A percentile compares a stretch with the other conserved stretches of the same genome.
phyloP scores from a whole-genome alignment of 92 coral and sea anemone genomes.

The Phymanthus crucifer region DNA sequence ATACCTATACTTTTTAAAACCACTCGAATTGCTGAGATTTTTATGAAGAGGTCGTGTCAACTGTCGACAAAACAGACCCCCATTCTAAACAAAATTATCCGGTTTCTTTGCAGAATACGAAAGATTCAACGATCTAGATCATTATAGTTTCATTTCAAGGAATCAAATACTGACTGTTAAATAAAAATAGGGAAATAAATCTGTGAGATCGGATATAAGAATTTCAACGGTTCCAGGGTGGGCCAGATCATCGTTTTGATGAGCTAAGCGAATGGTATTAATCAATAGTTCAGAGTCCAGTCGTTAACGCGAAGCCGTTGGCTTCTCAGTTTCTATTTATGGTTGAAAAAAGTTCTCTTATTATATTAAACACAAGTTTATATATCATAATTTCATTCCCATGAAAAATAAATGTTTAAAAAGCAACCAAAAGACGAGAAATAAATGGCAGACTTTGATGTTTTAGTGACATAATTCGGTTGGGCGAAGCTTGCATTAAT shows the following conservation, averaged over 20 bases:
- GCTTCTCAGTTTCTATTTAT: background rate
- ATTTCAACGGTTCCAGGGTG: slow-evolving; percentile 4
- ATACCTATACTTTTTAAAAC: background rate
- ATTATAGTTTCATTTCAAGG: background rate
- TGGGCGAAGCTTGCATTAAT: slow-evolving; percentile 1
- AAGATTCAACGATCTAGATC: background rate
- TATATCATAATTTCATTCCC: background rate
- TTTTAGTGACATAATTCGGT: background rate
- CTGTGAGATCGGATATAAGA: background rate
- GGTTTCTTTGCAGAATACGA: background rate
- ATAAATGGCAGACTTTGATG: background rate
- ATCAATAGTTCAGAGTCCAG: background rate
- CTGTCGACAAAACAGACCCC: background rate
- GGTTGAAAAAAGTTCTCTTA: background rate
- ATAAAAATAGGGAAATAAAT: background rate
- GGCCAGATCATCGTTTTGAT: background rate
- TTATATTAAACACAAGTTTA: background rate
- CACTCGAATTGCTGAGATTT: background rate
- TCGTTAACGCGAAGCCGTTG: background rate
- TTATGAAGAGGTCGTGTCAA: slow-evolving; percentile 7
- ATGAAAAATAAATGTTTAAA: background rate
- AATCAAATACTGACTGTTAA: background rate
- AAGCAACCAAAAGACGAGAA: background rate
- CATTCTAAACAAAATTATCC: background rate
- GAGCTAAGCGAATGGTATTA: background rate